A percentile compares a stretch with the other conserved stretches of the same genome.
Conservation (phyloP, 1,140 invertebrate species). For the Nebria ingens region DNA sequence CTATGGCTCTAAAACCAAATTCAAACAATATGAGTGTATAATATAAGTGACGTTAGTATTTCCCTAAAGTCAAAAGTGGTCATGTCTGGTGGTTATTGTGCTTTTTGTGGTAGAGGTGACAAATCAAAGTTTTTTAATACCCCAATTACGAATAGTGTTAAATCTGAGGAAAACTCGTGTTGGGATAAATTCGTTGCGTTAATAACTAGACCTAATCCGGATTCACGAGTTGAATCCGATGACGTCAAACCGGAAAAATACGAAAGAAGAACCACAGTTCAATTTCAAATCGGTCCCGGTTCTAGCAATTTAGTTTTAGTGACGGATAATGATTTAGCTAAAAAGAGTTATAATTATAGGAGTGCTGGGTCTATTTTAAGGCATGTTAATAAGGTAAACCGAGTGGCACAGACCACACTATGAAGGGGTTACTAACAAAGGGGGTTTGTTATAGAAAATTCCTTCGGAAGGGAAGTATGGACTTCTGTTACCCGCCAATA, state of each 20-base stretch:
- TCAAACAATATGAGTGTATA: too few relatives aligned
- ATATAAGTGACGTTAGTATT: too few relatives aligned
- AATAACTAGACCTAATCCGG: too few relatives aligned
- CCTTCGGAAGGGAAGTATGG: slow-evolving; percentile 37
- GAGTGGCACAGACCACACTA: too few relatives aligned
- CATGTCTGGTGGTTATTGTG: not conserved
- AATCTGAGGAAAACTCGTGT: too few relatives aligned
- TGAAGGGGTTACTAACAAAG: not conserved
- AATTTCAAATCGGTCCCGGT: not conserved
- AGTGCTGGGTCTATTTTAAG: not conserved
- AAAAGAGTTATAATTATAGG: not conserved
- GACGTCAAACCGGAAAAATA: too few relatives aligned
- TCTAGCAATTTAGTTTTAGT: not conserved
- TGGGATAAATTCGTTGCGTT: too few relatives aligned
- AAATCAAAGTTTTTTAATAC: not conserved
- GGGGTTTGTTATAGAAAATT: slow-evolving; percentile 38
- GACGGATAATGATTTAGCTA: not conserved
- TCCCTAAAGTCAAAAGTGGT: too few relatives aligned
- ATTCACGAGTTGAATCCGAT: too few relatives aligned
- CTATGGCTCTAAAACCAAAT: too few relatives aligned
- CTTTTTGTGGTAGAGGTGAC: not conserved
- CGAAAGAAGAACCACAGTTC: not conserved
- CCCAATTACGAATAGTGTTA: too few relatives aligned
- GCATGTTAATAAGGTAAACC: too few relatives aligned
- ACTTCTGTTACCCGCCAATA: slow-evolving; percentile 32